Evolutionary conservation across 2,888 invertebrate genomes (phyloP).

Genomic region (Spicauda simplicius): DNA sequence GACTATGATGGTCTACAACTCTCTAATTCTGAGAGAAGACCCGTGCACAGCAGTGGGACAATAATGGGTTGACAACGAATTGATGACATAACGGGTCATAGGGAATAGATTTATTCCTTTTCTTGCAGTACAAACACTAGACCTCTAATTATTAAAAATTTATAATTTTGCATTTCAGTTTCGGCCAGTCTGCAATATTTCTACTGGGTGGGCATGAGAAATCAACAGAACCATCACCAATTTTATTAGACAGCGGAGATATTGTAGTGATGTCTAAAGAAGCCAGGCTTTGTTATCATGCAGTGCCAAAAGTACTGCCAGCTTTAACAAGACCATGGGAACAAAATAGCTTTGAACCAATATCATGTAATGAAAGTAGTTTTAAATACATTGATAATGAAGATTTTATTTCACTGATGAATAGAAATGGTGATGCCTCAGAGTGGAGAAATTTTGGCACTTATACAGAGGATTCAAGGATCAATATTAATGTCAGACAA

Average conservation of each 20-base stretch:
- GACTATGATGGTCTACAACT: too few species aligned
- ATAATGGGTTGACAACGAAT: too few species aligned
- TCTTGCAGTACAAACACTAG: too few species aligned
- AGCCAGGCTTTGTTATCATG: slow-evolving; percentile 95
- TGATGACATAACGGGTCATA: too few species aligned
- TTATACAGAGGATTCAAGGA: slow-evolving; percentile 90
- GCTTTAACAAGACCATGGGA: slow-evolving; percentile 79
- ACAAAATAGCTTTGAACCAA: slow-evolving; percentile 40
- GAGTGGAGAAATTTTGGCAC: slow-evolving; percentile 83
- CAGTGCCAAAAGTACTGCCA: slow-evolving; percentile 93
- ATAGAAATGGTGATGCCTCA: slow-evolving; percentile 53
- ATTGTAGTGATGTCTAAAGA: slow-evolving; percentile 94
- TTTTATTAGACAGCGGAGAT: slow-evolving; percentile 95
- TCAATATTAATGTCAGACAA: slow-evolving; percentile 97
- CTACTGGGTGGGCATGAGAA: slow-evolving; percentile 93
- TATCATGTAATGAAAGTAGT: slow-evolving; percentile 35
- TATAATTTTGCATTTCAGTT: slow-evolving; percentile 84
- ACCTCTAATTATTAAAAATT: neutral
- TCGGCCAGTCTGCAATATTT: slow-evolving; percentile 98
- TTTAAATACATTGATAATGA: slow-evolving; percentile 59
- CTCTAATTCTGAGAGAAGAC: too few species aligned
- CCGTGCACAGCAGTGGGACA: too few species aligned
- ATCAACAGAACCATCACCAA: slow-evolving; percentile 87
- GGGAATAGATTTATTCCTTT: too few species aligned
- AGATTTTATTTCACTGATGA: slow-evolving; percentile 49